Conservation (phyloP, 2,797 vertebrate species). For the Alfaro cultratus region DNA sequence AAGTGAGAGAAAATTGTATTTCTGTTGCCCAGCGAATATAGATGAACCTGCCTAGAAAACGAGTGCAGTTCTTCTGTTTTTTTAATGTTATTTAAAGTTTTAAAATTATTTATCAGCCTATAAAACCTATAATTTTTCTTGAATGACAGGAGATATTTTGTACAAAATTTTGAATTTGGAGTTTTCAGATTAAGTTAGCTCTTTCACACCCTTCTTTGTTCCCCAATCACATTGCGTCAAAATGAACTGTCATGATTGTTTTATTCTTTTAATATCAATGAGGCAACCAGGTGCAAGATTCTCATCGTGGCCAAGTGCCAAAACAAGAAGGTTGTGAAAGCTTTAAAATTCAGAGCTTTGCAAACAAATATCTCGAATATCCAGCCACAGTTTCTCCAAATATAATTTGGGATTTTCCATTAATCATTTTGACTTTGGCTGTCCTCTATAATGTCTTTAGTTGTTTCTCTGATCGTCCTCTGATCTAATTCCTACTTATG, state of each 20-base stretch:
- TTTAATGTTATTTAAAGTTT: not conserved
- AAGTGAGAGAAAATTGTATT: not conserved
- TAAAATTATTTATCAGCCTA: not conserved
- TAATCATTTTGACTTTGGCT: conserved; percentile 40
- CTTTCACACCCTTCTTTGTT: not conserved
- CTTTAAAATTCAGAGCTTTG: conserved; percentile 6
- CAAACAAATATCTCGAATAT: conserved; percentile 48
- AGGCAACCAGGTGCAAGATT: conserved; percentile 25
- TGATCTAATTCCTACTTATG: conserved; percentile 43
- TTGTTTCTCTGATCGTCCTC: not conserved
- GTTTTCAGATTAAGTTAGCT: not conserved
- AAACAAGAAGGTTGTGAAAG: not conserved
- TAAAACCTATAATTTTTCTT: not conserved
- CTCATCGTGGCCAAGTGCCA: not conserved
- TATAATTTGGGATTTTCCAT: conserved; percentile 35
- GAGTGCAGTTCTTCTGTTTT: not conserved
- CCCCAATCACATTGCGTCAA: conserved; percentile 22
- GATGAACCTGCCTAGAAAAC: not conserved
- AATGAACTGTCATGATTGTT: conserved; percentile 21
- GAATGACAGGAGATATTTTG: not conserved
- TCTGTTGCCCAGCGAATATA: not conserved
- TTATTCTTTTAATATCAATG: conserved; percentile 21
- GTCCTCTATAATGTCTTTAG: conserved; percentile 8
- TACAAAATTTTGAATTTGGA: not conserved
- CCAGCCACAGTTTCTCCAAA: conserved; percentile 38